A percentile compares a stretch with the other conserved stretches of the same genome.
Evolutionary conservation across 2,797 vertebrate species (phyloP).

Genomic region (Oryzias sinensis): DNA sequence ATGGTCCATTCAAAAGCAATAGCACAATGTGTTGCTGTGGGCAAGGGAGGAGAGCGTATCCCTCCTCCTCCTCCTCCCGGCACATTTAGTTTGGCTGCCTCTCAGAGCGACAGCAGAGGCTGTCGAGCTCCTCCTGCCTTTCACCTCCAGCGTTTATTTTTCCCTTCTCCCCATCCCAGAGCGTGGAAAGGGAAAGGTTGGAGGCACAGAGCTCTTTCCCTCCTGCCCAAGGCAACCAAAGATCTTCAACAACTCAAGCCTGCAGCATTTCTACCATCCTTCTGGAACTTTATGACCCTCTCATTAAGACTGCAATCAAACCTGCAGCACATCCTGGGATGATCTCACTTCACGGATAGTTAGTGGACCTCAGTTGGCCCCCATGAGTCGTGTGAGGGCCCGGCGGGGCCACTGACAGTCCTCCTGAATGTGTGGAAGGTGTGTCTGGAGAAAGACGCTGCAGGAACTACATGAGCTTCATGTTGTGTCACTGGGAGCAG

Average conservation of each 20-base stretch:
- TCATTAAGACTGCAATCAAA: constrained; percentile 9
- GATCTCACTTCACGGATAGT: constrained; percentile 8
- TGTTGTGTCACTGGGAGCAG: constrained; percentile 91
- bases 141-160: constrained; percentile 56
- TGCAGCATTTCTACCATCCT: constrained; percentile 37
- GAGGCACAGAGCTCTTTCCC: constrained; percentile 25
- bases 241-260: constrained; percentile 47
- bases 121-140: constrained; percentile 50
- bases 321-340: constrained; percentile 19
- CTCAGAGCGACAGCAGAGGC: constrained; percentile 56
- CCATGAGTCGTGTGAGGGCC: constrained; percentile 43
- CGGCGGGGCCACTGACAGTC: constrained; percentile 6
- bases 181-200: constrained; percentile 66
- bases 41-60: constrained; percentile 47
- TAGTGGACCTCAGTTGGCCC: constrained; percentile 7
- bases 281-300: constrained; percentile 32
- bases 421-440: constrained; percentile 72
- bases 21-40: constrained; percentile 71
- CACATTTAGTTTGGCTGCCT: constrained; percentile 63
- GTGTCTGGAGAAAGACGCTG: constrained; percentile 44
- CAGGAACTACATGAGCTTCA: constrained; percentile 80
- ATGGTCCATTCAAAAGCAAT: constrained; percentile 67
- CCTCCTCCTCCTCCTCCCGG: constrained; percentile 13
- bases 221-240: constrained; percentile 22
- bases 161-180: constrained; percentile 54